Conservation (phyloP, 2,797 vertebrate species). For the Cacajao melanocephalus region DNA sequence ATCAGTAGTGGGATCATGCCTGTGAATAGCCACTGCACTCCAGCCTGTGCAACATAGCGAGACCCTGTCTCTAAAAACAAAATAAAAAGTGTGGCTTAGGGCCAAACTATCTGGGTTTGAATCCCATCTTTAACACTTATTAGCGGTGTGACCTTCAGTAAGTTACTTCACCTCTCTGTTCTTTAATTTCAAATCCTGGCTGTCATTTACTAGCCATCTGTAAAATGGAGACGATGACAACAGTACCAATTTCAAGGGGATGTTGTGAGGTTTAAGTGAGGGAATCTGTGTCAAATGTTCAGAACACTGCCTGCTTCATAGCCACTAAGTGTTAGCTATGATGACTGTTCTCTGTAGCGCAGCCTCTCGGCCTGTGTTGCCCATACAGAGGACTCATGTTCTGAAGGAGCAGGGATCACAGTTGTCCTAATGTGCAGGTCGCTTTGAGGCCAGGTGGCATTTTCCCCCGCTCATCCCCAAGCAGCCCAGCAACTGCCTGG, state of each 20-base stretch:
- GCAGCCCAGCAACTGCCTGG: not conserved
- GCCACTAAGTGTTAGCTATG: not conserved
- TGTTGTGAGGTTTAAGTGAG: not conserved
- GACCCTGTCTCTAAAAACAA: too few species aligned
- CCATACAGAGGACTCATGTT: not conserved
- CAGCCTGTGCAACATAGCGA: too few species aligned
- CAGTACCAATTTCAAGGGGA: not conserved
- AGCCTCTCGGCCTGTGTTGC: not conserved
- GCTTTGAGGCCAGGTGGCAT: not conserved
- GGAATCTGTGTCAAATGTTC: not conserved
- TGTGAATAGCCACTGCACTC: too few species aligned
- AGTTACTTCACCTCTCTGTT: conserved; percentile 5
- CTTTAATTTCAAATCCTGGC: not conserved
- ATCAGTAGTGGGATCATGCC: too few species aligned
- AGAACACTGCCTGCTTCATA: not conserved
- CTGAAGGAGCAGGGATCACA: not conserved
- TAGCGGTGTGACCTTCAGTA: not conserved
- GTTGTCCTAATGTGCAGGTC: not conserved
- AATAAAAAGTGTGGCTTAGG: not conserved
- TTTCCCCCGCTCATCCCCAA: not conserved
- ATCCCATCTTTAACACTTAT: not conserved
- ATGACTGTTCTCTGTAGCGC: not conserved
- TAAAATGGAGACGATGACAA: not conserved
- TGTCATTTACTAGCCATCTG: too few species aligned
- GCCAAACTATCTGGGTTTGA: not conserved